Conservation (phyloP, 2,888 invertebrate species). For the Parnassius glacialis region DNA sequence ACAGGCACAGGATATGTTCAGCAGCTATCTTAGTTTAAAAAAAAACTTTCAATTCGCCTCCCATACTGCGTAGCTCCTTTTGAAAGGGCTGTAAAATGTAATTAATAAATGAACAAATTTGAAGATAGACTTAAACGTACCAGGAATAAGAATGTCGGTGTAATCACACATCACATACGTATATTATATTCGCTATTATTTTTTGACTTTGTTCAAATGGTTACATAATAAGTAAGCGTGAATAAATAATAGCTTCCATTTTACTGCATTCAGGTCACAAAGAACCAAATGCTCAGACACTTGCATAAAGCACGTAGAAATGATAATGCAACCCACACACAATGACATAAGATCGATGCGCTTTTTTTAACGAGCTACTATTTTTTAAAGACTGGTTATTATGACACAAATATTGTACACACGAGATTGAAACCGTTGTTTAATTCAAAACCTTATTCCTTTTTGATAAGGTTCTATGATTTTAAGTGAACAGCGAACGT, state of each 20-base stretch:
- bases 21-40: too few species aligned
- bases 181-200: too few species aligned
- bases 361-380: slow-evolving; percentile 47
- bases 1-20: too few species aligned
- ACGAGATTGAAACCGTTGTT: not conserved
- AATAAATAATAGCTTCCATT: slow-evolving; percentile 28
- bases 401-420: slow-evolving; percentile 24
- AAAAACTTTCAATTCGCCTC: too few species aligned
- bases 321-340: slow-evolving; percentile 38
- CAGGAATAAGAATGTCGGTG: too few species aligned
- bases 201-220: not conserved
- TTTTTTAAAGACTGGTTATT: slow-evolving; percentile 38
- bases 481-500: not conserved
- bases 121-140: too few species aligned
- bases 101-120: too few species aligned
- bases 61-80: too few species aligned
- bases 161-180: too few species aligned
- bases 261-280: slow-evolving; percentile 22
- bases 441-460: slow-evolving; percentile 27
- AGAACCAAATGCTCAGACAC: slow-evolving; percentile 39
- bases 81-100: too few species aligned
- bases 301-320: slow-evolving; percentile 45
- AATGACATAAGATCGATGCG: slow-evolving; percentile 62
- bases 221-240: slow-evolving; percentile 24
- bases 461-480: not conserved